These are phyloP conservation scores for Drosophila fulvimacula DNA, from an alignment of 2,888 invertebrate species.

Conservation along the genomic window DNA sequence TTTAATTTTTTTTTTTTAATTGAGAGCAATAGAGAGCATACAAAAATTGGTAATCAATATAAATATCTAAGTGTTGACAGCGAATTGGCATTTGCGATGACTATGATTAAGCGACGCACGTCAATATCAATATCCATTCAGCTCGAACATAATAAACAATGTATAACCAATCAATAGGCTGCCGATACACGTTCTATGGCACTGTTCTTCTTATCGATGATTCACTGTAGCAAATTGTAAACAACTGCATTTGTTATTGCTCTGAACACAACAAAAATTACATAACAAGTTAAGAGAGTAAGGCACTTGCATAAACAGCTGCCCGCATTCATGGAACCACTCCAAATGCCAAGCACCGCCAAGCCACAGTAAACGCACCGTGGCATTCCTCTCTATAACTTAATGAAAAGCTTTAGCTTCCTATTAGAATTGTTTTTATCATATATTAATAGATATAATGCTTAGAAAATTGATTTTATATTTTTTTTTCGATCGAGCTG, in stretches of 20 bases:
- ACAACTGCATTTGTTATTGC: constrained; percentile 32
- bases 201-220: constrained; percentile 28
- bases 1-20: background rate
- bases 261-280: constrained; percentile 11
- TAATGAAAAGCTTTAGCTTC: constrained; percentile 13
- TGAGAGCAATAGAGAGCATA: no score
- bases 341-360: background rate
- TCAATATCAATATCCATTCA: constrained; percentile 25
- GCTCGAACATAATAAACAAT: constrained; percentile 32
- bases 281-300: constrained; percentile 27
- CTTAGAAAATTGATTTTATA: background rate
- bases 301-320: constrained; percentile 14
- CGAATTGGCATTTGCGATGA: constrained; percentile 18
- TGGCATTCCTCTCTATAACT: background rate
- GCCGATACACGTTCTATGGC: constrained; percentile 35
- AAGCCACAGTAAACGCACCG: background rate
- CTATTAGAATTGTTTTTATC: background rate
- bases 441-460: background rate
- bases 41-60: constrained; percentile 13
- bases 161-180: constrained; percentile 33
- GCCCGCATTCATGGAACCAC: constrained; percentile 9
- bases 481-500: background rate
- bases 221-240: constrained; percentile 37
- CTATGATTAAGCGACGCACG: constrained; percentile 29
- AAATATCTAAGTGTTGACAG: constrained; percentile 31